These are phyloP conservation scores for Eleutherodactylus coqui DNA, from an alignment of 2,797 vertebrate species.

Conservation along the genomic window DNA sequence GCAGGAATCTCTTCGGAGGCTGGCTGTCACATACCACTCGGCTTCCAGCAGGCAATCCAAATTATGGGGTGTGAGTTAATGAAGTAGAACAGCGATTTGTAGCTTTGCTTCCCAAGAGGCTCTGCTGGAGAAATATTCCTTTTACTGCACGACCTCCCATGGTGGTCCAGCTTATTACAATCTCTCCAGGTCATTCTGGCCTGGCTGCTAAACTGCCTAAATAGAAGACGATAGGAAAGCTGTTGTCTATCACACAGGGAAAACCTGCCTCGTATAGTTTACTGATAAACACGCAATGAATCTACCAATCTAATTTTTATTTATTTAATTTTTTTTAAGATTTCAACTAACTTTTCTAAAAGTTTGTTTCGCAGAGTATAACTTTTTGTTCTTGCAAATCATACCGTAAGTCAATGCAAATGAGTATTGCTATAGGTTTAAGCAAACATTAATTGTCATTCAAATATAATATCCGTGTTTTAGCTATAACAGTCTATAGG, in stretches of 20 bases:
- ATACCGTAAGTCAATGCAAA: background rate
- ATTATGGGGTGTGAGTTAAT: slow-evolving; percentile 54
- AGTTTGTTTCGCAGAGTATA: background rate
- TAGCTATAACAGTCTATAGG: no score
- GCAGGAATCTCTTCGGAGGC: slow-evolving; percentile 35
- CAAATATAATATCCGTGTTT: no score
- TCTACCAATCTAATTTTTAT: no score
- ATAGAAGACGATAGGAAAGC: slow-evolving; percentile 18
- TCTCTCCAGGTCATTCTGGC: slow-evolving; percentile 45
- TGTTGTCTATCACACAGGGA: slow-evolving; percentile 31
- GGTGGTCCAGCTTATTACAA: slow-evolving; percentile 55
- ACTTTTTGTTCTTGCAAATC: background rate
- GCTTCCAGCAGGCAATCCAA: slow-evolving; percentile 51
- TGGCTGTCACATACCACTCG: slow-evolving; percentile 43
- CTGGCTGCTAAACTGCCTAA: slow-evolving; percentile 33
- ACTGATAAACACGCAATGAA: background rate
- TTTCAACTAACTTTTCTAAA: background rate
- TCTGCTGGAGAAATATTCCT: slow-evolving; percentile 45
- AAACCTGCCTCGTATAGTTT: slow-evolving; percentile 3
- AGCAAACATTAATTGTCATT: background rate
- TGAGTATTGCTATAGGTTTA: background rate
- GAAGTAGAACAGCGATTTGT: slow-evolving; percentile 54
- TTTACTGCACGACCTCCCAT: slow-evolving; percentile 43
- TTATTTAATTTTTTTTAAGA: background rate
- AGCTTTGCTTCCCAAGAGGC: slow-evolving; percentile 53